A percentile compares a stretch with the other conserved stretches of the same genome.
phyloP scores from a whole-genome alignment of 2,888 invertebrate genomes.

The Cephus spinipes region DNA sequence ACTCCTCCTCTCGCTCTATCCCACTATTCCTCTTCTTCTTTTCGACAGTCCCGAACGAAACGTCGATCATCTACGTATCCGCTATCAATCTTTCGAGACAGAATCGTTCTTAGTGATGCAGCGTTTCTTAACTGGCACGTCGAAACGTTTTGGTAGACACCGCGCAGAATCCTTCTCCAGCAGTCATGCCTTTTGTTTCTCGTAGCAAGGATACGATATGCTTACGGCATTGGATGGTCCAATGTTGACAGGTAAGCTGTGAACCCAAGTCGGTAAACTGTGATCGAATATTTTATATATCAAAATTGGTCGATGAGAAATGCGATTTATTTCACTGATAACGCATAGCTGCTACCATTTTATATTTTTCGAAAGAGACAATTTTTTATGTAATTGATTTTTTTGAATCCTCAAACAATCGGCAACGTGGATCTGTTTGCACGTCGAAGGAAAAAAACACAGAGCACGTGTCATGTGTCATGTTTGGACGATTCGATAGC shows the following conservation, averaged over 20 bases:
- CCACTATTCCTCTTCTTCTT: constrained; percentile 11
- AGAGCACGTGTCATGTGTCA: neutral
- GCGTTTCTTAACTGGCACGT: neutral
- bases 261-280: neutral
- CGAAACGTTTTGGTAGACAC: neutral
- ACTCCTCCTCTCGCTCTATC: constrained; percentile 18
- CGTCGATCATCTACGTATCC: constrained; percentile 16
- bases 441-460: neutral
- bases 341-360: too few species aligned
- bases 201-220: neutral
- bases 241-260: neutral
- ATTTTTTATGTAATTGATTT: neutral
- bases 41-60: constrained; percentile 17
- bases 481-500: neutral
- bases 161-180: neutral
- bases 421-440: neutral
- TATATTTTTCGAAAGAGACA: neutral
- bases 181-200: neutral
- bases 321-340: too few species aligned
- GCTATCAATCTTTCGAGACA: neutral
- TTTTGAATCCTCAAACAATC: neutral
- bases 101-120: neutral
- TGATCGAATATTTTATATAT: too few species aligned
- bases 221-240: neutral
- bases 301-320: too few species aligned